Base-by-base conservation (phyloP, 1,140 invertebrate genomes). In the Papilio machaon region DNA sequence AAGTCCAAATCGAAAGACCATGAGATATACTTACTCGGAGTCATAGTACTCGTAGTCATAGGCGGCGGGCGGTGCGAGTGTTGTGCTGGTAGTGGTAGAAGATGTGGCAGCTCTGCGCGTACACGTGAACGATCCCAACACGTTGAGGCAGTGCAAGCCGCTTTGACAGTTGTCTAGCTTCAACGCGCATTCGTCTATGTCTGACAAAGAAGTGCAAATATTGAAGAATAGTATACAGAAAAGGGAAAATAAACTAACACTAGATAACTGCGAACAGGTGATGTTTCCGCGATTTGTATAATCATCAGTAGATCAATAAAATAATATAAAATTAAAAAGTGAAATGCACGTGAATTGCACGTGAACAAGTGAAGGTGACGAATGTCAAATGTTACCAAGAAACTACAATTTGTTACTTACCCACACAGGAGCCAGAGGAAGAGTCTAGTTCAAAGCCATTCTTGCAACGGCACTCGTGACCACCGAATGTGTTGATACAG, bases 391-490 rank as follows among this genome's bases (percentile, higher is more conserved):
- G 38, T 7, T 43, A 0, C 38, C 7, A 43, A 43, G 4, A 7
- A 43, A 43, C 38, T 43, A 43, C 38, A 43, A 58, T 17, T 58
- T 58, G 17, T 19, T 73, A 87, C 89, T 80, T 73, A 97, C 97
- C 96, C 89, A 96, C 95, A 92, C 97, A 97, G 85, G 97, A 95
- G 86, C 96, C 96, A 89, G 96, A 97, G 80, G 96, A 95, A 43
- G 95, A 95, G 78, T 97, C 97, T 58, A 97, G 95, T 81, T 96
- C 95, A 86, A 97, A 98, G 0, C 97, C 98, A 64, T 95, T 94
- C 79, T 97, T 96, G 94, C 98, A 99, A 13, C 96, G 95, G 89
- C 98, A 99, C 17, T 95, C 95, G 87, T 98, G 98, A 38, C 96
- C 96, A 0, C 98, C 98, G 35, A 95, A 95, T 0, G 96, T 96